These are phyloP conservation scores for Oreotrochilus melanogaster DNA, from an alignment of 2,113 vertebrate genomes.

Conservation along the genomic window DNA sequence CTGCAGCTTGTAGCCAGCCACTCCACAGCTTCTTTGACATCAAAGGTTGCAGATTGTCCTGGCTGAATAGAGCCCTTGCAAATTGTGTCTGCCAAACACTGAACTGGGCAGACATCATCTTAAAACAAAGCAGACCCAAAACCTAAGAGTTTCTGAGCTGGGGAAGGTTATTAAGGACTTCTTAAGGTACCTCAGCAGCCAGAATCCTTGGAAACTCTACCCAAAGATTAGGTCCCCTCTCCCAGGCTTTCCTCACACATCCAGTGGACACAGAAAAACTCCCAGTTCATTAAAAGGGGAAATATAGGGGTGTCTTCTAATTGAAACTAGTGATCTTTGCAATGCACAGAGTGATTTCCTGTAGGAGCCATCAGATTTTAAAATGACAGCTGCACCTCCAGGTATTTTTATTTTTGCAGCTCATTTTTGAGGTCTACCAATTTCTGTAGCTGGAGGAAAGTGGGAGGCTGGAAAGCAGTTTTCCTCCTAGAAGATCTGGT, in stretches of 20 bases:
- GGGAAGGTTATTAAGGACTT: neutral
- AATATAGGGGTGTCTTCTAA: neutral
- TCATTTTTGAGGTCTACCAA: neutral
- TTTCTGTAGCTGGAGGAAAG: neutral
- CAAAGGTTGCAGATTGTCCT: constrained; percentile 74
- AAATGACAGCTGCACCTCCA: neutral
- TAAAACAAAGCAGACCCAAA: neutral
- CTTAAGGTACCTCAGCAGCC: neutral
- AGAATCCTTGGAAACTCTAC: neutral
- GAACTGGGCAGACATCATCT: neutral
- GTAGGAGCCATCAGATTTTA: neutral
- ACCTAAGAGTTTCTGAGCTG: neutral
- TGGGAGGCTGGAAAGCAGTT: neutral
- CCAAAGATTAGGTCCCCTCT: neutral
- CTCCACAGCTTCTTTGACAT: constrained; percentile 67
- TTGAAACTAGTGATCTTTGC: neutral
- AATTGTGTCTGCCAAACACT: constrained; percentile 38
- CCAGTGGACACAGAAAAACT: rapidly evolving
- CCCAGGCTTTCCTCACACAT: neutral
- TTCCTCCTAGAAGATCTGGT: neutral
- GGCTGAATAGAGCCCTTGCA: constrained; percentile 72
- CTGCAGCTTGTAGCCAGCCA: constrained; percentile 43
- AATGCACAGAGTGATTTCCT: neutral
- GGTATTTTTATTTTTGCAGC: neutral
- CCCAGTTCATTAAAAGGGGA: rapidly evolving